phyloP scores from a whole-genome alignment of 2,888 invertebrate genomes.

The Rotaria magnacalcarata region DNA sequence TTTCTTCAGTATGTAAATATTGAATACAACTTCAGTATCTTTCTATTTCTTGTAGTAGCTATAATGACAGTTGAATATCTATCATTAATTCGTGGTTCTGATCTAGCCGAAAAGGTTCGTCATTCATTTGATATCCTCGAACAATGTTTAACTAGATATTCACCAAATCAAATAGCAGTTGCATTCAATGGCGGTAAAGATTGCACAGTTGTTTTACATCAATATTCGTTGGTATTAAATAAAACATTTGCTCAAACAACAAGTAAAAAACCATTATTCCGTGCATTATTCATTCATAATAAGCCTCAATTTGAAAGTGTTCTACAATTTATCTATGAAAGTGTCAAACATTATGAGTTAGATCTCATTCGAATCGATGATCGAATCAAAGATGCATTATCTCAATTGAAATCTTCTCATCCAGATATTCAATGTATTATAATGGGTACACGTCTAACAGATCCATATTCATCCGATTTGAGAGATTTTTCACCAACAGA shows the following conservation, averaged over 20 bases:
- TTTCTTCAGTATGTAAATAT: not conserved
- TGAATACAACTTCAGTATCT: not conserved
- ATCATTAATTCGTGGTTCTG: not conserved
- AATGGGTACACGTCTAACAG: slow-evolving; percentile 83
- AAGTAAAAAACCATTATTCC: slow-evolving; percentile 24
- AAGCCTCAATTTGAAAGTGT: slow-evolving; percentile 38
- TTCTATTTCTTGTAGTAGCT: not conserved
- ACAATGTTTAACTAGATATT: slow-evolving; percentile 33
- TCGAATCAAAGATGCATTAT: slow-evolving; percentile 71
- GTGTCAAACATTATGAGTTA: slow-evolving; percentile 15
- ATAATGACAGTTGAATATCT: not conserved
- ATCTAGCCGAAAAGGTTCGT: not conserved
- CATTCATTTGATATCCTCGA: slow-evolving; percentile 28
- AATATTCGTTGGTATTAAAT: slow-evolving; percentile 64
- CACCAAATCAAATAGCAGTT: slow-evolving; percentile 62
- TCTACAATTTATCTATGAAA: slow-evolving; percentile 38
- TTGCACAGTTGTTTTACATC: slow-evolving; percentile 82
- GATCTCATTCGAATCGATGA: slow-evolving; percentile 59
- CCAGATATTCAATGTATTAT: slow-evolving; percentile 73
- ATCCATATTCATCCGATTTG: slow-evolving; percentile 73
- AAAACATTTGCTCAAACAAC: not conserved
- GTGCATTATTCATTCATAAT: slow-evolving; percentile 39
- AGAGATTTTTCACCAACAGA: slow-evolving; percentile 73
- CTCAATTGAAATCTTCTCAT: slow-evolving; percentile 64
- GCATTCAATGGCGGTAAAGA: slow-evolving; percentile 98